Percentiles rank a stretch among this genome's conserved stretches.
These are phyloP conservation scores for Drosophila nasuta DNA, from an alignment of 1,140 invertebrate species.

Conservation along the genomic window DNA sequence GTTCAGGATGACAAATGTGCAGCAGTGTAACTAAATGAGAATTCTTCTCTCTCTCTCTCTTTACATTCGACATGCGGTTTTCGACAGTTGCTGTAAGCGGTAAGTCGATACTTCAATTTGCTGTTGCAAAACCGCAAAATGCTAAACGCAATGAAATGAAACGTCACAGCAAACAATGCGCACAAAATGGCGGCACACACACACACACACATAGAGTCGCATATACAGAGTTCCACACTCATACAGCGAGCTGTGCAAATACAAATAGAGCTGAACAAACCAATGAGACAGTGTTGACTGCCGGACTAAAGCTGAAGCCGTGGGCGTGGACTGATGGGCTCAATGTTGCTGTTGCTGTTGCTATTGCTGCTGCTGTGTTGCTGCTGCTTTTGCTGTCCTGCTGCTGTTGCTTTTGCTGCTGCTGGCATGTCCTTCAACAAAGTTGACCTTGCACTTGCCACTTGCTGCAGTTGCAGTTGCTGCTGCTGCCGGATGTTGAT, in stretches of 20 bases:
- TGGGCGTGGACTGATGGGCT: conserved; percentile 15
- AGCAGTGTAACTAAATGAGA: not conserved
- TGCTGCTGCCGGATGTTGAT: conserved; percentile 69
- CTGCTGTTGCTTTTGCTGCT: conserved; percentile 37
- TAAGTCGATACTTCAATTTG: conserved; percentile 12
- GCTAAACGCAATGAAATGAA: conserved; percentile 75
- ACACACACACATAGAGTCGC: conserved; percentile 13
- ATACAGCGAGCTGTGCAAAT: conserved; percentile 41
- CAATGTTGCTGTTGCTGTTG: conserved; percentile 32
- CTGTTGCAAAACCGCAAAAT: conserved; percentile 58
- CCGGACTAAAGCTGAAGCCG: conserved; percentile 9
- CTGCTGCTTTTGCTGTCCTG: conserved; percentile 21
- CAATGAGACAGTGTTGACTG: conserved; percentile 46
- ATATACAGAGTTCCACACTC: conserved; percentile 21
- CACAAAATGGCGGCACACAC: conserved; percentile 57
- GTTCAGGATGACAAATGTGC: not conserved
- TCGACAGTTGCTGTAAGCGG: conserved; percentile 1
- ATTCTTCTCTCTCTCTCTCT: not conserved
- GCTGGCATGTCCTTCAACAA: conserved; percentile 77
- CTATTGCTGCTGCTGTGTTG: conserved; percentile 20
- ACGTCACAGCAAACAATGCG: conserved; percentile 63
- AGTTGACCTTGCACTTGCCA: conserved; percentile 82
- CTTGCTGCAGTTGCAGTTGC: conserved; percentile 60
- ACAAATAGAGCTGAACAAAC: conserved; percentile 63
- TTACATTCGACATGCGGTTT: conserved; percentile 1